Percentiles rank a stretch among this genome's conserved stretches.
These are phyloP conservation scores for Platichthys stellatus DNA, from an alignment of 2,113 vertebrate species.

Conservation along the genomic window DNA sequence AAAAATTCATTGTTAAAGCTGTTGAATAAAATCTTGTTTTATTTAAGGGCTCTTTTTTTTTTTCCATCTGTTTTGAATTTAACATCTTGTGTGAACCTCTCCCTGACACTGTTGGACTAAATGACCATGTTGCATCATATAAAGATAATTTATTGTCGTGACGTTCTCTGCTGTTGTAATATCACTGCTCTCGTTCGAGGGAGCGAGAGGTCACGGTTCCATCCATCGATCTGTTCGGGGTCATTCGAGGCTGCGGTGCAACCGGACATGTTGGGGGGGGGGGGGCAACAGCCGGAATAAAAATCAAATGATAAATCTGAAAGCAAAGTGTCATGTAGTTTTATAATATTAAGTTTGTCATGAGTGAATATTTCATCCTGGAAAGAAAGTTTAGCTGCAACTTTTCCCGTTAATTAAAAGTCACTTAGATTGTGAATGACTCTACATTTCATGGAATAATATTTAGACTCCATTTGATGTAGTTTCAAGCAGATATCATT, in stretches of 20 bases:
- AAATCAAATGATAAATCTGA: not conserved
- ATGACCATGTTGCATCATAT: not conserved
- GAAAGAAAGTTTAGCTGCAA: too few species aligned
- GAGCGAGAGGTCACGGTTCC: not conserved
- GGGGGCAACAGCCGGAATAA: not conserved
- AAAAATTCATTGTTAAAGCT: conserved; percentile 31
- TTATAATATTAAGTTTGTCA: not conserved
- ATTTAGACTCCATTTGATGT: too few species aligned
- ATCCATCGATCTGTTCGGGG: not conserved
- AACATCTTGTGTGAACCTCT: too few species aligned
- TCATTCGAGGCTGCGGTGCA: not conserved
- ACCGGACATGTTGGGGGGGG: too few species aligned
- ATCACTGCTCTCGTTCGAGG: not conserved
- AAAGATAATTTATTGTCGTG: not conserved
- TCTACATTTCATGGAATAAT: too few species aligned
- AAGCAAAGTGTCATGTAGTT: not conserved
- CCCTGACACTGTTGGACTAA: not conserved
- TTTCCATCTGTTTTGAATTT: not conserved
- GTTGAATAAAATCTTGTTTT: conserved; percentile 50
- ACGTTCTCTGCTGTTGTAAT: not conserved
- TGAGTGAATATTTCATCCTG: too few species aligned
- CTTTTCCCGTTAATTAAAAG: too few species aligned
- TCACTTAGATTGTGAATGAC: too few species aligned
- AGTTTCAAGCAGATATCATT: too few species aligned
- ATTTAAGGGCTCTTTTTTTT: not conserved